phyloP scores from a whole-genome alignment of 1,140 invertebrate genomes.

The Monomorium pharaonis region DNA sequence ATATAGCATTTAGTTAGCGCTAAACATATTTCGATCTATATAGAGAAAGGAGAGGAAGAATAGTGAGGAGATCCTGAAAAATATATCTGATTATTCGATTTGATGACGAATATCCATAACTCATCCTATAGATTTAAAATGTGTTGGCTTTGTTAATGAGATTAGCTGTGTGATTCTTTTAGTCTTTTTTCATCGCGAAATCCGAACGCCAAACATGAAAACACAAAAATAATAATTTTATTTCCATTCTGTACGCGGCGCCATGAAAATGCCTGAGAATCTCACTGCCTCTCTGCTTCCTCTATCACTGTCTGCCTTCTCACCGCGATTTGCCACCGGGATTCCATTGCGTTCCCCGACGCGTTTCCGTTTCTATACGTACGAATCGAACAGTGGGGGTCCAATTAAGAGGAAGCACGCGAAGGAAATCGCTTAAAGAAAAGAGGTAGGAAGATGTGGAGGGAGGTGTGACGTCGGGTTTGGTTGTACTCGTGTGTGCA shows the following conservation, averaged over 20 bases:
- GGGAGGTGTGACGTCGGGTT: neutral
- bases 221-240: conserved; percentile 26
- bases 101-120: conserved; percentile 7
- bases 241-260: conserved; percentile 54
- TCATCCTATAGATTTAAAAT: conserved; percentile 3
- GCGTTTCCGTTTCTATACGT: conserved; percentile 75
- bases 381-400: conserved; percentile 72
- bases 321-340: conserved; percentile 39
- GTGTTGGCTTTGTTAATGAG: conserved; percentile 32
- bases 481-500: neutral
- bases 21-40: neutral
- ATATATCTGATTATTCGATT: conserved; percentile 52
- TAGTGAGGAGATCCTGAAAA: neutral
- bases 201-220: conserved; percentile 41
- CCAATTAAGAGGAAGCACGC: conserved; percentile 82
- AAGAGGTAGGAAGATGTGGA: conserved; percentile 26
- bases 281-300: neutral
- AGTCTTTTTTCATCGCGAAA: conserved; percentile 24
- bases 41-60: neutral
- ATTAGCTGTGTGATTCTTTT: conserved; percentile 41
- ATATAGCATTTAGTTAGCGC: neutral
- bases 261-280: conserved; percentile 69
- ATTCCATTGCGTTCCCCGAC: conserved; percentile 69
- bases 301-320: neutral
- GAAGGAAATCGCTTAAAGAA: conserved; percentile 81